Conservation (phyloP, 2,797 vertebrate species). For the Acrocephalus scirpaceus region DNA sequence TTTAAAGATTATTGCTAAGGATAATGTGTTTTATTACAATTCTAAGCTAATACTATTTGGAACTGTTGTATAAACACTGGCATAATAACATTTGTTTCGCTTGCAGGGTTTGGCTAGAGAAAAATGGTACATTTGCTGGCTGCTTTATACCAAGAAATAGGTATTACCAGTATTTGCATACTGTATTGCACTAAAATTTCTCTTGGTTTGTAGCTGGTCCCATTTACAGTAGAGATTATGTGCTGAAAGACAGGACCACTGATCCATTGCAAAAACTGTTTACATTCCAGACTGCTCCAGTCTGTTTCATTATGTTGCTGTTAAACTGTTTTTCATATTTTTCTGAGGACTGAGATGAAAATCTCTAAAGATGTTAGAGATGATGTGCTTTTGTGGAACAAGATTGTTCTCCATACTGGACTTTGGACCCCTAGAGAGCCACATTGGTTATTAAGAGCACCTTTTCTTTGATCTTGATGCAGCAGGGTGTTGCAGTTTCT, state of each 20-base stretch:
- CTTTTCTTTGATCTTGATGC: accelerated
- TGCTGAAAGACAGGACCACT: slow-evolving; percentile 29
- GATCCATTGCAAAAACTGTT: slow-evolving; percentile 38
- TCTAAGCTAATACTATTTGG: background rate
- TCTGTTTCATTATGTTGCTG: slow-evolving; percentile 26
- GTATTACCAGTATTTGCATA: slow-evolving; percentile 40
- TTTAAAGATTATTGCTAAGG: slow-evolving; percentile 28
- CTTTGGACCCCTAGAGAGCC: background rate
- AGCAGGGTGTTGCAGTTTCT: background rate
- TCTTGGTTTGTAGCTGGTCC: slow-evolving; percentile 43
- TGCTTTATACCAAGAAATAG: slow-evolving; percentile 33
- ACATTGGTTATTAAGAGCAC: background rate
- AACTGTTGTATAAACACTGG: background rate
- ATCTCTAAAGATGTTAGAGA: background rate
- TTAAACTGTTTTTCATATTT: slow-evolving; percentile 16
- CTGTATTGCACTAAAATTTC: slow-evolving; percentile 37
- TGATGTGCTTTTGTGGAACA: background rate
- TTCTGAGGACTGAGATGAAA: slow-evolving; percentile 24
- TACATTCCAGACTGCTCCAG: background rate
- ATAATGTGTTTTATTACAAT: slow-evolving; percentile 14
- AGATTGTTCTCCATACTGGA: background rate
- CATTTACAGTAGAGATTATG: slow-evolving; percentile 56
- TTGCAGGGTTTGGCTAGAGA: slow-evolving; percentile 20
- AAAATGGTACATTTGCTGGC: slow-evolving; percentile 28
- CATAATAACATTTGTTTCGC: background rate